A percentile compares a stretch with the other conserved stretches of the same genome.
These are phyloP conservation scores for Macrosoma leucophasiata DNA, from an alignment of 2,888 invertebrate genomes.

Conservation along the genomic window DNA sequence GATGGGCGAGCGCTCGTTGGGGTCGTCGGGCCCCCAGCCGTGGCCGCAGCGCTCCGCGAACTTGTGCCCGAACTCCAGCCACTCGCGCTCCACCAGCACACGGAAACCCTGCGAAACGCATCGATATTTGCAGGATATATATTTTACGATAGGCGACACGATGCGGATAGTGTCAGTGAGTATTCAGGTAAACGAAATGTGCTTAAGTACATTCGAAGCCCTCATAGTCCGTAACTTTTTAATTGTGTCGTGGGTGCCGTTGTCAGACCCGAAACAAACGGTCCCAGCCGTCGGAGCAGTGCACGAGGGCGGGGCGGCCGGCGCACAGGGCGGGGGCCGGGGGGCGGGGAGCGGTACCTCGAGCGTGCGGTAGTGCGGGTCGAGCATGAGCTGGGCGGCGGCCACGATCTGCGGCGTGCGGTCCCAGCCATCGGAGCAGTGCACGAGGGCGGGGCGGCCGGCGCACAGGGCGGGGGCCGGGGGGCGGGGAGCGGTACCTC, in stretches of 20 bases:
- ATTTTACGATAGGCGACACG: too few species aligned
- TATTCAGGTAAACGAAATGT: too few species aligned
- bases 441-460: slow-evolving; percentile 93
- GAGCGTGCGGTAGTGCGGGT: slow-evolving; percentile 95
- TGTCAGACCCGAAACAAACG: too few species aligned
- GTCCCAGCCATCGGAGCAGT: slow-evolving; percentile 99
- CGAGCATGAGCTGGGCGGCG: slow-evolving; percentile 92
- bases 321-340: slow-evolving; percentile 76
- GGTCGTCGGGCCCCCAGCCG: slow-evolving; percentile 86
- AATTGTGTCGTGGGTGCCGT: too few species aligned
- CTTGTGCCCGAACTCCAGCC: slow-evolving; percentile 99
- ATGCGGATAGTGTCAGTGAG: too few species aligned
- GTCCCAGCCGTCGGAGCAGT: slow-evolving; percentile 99
- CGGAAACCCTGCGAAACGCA: slow-evolving; percentile 86
- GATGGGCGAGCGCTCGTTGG: slow-evolving; percentile 97
- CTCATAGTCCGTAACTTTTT: too few species aligned
- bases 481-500: slow-evolving; percentile 73
- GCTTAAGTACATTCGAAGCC: too few species aligned
- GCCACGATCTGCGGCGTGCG: slow-evolving; percentile 98
- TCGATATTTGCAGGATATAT: too few species aligned
- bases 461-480: slow-evolving; percentile 88
- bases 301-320: slow-evolving; percentile 93
- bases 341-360: slow-evolving; percentile 73
- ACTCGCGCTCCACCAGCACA: slow-evolving; percentile 94
- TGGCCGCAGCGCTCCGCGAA: slow-evolving; percentile 96